Conservation (phyloP, 2,888 invertebrate genomes). For the Trichogramma dendrolimi region DNA sequence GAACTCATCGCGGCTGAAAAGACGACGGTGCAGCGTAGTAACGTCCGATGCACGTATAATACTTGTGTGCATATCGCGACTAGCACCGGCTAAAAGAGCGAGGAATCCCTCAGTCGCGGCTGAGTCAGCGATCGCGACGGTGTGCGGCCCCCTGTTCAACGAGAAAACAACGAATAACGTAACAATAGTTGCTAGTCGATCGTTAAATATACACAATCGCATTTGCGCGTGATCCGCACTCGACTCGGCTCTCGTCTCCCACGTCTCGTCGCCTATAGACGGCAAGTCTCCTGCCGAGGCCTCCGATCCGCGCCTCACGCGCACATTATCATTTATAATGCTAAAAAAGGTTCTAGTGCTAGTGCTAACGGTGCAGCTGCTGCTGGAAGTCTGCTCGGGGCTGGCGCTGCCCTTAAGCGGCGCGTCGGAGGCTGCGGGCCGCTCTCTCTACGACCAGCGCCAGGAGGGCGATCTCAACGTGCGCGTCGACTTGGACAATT, state of each 20-base stretch:
- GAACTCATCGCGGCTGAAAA: not conserved
- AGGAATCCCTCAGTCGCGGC: constrained; percentile 15
- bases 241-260: constrained; percentile 1
- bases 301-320: not conserved
- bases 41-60: no score
- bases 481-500: constrained; percentile 70
- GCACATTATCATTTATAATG: constrained; percentile 17
- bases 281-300: not conserved
- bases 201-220: not conserved
- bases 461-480: constrained; percentile 75
- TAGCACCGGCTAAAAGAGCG: not conserved
- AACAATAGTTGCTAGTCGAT: not conserved
- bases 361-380: constrained; percentile 1
- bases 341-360: constrained; percentile 21
- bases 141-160: not conserved
- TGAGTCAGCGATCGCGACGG: constrained; percentile 17
- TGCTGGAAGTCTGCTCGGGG: no score
- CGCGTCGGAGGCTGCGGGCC: constrained; percentile 38
- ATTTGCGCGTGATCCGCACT: no score
- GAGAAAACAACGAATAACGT: not conserved
- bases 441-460: constrained; percentile 63
- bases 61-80: no score
- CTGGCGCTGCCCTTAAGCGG: not conserved
- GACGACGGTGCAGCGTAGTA: no score
- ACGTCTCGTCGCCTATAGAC: constrained; percentile 8